A percentile compares a stretch with the other conserved stretches of the same genome.
phyloP scores from a whole-genome alignment of 2,888 invertebrate species.

The Platerodrilus igneus region DNA sequence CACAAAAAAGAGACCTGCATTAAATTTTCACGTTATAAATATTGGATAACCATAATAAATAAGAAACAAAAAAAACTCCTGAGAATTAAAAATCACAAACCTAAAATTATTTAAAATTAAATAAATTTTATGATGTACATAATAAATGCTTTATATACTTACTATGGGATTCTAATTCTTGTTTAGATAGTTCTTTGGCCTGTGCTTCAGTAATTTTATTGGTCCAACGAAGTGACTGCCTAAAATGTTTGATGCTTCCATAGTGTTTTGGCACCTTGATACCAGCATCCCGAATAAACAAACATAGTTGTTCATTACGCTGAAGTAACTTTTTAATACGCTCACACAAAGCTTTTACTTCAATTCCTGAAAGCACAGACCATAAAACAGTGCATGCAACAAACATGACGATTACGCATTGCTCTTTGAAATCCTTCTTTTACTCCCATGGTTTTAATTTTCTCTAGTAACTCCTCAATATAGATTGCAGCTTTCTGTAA shows the following conservation, averaged over 20 bases:
- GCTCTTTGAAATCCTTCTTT: conserved; percentile 13
- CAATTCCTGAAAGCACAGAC: conserved; percentile 34
- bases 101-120: too few species aligned
- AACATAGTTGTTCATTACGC: conserved; percentile 44
- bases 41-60: too few species aligned
- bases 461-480: conserved; percentile 44
- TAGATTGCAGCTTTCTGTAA: conserved; percentile 43
- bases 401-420: conserved; percentile 9
- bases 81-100: too few species aligned
- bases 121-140: conserved; percentile 6
- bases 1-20: too few species aligned
- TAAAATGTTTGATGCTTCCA: conserved; percentile 36
- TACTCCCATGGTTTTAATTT: conserved; percentile 33
- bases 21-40: too few species aligned
- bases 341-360: conserved; percentile 42
- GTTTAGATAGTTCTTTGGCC: conserved; percentile 35
- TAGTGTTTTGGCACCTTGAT: conserved; percentile 43
- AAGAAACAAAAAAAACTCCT: too few species aligned
- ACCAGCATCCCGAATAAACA: conserved; percentile 44
- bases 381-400: conserved; percentile 5
- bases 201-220: conserved; percentile 39
- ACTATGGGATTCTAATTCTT: conserved; percentile 43
- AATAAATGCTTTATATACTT: conserved; percentile 23
- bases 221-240: conserved; percentile 34
- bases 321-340: conserved; percentile 42